Evolutionary conservation across 2,888 invertebrate species (phyloP), one percentile per base, ranked within the genome.

Genomic region (Panzeria rudis): DNA sequence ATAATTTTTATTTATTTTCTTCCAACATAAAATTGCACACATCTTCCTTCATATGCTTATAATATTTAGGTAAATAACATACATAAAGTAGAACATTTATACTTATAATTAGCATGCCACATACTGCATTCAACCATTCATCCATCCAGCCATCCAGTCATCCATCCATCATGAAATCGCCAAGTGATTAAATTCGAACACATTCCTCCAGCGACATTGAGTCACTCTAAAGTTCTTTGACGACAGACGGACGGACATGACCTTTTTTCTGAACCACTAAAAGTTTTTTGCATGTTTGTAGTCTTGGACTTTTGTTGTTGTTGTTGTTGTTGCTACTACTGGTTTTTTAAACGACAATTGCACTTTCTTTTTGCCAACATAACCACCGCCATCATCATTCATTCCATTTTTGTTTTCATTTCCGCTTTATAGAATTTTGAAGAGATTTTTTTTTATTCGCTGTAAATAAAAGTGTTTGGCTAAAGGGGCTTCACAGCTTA

Each of bases 341-440:
- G n/a, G 23, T 4, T 25, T 50, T 59, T 52, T 64, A 25, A 77
- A 78, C 77, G 69, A 69, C 78, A 78, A 78, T 78, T 80, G 80
- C 73, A 80, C 72, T 80, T 73, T 73, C 73, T 73, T 72, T 72
- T 72, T 72, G 66, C 73, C 66, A 73, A 73, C 73, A 29, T 15
- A 50, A 59, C 41, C 38, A 59, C 56, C 66, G 41, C 54, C 72
- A 50, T 35, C 64, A 73, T 50, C 75, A 69, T 69, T 69, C 69
- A 71, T 79, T 79, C 78, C 79, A 80, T 80, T 80, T 80, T 80
- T 80, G 72, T 80, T 80, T 80, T 80, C 56, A 72, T 80, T 80
- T 80, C 79, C 79, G 79, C 79, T 80, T 80, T 72, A 80, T 80
- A 80, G 79, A 80, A 80, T 80, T 80, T 80, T 80, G 72, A 80